Evolutionary conservation across 2,888 invertebrate species (phyloP).

Genomic region (Halocaridina rubra): DNA sequence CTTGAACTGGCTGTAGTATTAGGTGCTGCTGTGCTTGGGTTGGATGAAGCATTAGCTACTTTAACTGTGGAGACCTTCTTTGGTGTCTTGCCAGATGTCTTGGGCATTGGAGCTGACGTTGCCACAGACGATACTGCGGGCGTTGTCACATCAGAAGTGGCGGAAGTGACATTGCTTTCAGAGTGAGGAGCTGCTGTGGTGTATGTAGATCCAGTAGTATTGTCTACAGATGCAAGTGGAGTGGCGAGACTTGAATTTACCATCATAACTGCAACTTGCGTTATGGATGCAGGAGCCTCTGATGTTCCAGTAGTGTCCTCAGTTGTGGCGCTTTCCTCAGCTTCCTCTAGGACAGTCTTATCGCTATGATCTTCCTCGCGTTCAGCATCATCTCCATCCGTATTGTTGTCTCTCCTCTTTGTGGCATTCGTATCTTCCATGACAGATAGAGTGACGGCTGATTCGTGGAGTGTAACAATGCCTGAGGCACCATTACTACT

Average conservation of each 20-base stretch:
- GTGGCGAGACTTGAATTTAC: slow-evolving; percentile 11
- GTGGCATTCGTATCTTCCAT: slow-evolving; percentile 45
- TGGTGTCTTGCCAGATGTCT: not conserved
- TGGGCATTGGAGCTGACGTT: not conserved
- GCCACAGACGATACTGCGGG: not conserved
- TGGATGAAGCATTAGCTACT: not conserved
- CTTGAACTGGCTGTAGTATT: not conserved
- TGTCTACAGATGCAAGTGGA: slow-evolving; percentile 1
- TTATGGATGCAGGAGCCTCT: slow-evolving; percentile 14
- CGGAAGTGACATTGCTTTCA: not conserved
- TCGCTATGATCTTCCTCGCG: not conserved
- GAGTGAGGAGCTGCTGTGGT: not conserved
- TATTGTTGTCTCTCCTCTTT: not conserved
- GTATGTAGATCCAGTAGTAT: not conserved
- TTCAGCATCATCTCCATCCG: slow-evolving; percentile 2
- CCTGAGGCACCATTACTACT: not conserved
- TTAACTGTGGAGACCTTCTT: not conserved
- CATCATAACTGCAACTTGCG: slow-evolving; percentile 12
- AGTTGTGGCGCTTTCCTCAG: slow-evolving; percentile 1
- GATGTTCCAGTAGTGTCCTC: slow-evolving; percentile 21
- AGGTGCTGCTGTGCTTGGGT: not conserved
- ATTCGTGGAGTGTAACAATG: slow-evolving; percentile 46
- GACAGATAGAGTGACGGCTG: slow-evolving; percentile 48
- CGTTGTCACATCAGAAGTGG: not conserved
- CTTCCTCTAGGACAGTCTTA: not conserved